Conservation (phyloP, 2,888 invertebrate species). For the Candidula unifasciata region DNA sequence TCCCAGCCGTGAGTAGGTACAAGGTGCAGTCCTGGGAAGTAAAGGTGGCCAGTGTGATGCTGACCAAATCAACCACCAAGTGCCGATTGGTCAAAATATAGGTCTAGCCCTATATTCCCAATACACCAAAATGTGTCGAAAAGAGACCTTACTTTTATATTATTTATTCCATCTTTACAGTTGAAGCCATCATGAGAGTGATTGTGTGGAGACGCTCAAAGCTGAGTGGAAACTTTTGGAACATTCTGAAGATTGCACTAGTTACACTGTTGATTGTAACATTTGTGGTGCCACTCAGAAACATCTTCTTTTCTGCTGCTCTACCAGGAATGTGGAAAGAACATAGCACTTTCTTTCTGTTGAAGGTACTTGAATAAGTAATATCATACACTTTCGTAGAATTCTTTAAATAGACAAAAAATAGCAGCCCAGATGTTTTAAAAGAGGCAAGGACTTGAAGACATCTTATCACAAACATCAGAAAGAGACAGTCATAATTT, state of each 20-base stretch:
- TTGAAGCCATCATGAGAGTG: conserved; percentile 22
- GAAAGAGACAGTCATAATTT: not conserved
- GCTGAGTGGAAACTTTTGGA: not conserved
- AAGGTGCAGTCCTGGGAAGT: too few relatives aligned
- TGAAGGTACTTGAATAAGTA: conserved; percentile 26
- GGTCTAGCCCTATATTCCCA: too few relatives aligned
- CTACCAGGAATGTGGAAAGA: conserved; percentile 43
- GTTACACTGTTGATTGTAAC: not conserved
- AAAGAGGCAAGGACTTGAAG: too few relatives aligned
- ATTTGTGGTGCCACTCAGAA: conserved; percentile 17
- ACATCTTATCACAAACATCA: too few relatives aligned
- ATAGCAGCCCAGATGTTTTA: too few relatives aligned
- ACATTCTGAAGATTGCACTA: conserved; percentile 9
- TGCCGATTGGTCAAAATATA: too few relatives aligned
- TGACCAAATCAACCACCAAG: too few relatives aligned
- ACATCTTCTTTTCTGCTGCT: conserved; percentile 20
- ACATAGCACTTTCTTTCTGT: conserved; percentile 34
- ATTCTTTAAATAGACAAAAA: not conserved
- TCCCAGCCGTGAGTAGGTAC: too few relatives aligned
- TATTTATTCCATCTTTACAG: not conserved
- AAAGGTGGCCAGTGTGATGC: too few relatives aligned
- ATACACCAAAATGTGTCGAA: not conserved
- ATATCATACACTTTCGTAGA: not conserved
- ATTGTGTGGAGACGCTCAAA: conserved; percentile 29
- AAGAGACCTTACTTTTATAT: too few relatives aligned